Evolutionary conservation across 2,113 vertebrate genomes (phyloP).

Genomic region (Rana temporaria): DNA sequence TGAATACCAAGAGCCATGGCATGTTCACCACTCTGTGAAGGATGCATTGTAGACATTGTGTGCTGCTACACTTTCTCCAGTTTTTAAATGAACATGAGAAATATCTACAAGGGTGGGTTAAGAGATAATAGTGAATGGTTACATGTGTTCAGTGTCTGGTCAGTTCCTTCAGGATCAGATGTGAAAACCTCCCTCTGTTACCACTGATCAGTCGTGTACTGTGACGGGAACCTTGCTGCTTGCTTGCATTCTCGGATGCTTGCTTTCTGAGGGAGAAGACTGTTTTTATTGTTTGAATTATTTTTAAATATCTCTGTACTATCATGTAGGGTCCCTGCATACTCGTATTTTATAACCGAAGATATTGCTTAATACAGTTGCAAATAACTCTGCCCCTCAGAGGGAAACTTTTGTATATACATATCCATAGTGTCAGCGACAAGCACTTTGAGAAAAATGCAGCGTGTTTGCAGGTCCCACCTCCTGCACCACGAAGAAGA

Average conservation of each 20-base stretch:
- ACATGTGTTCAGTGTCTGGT: conserved; percentile 16
- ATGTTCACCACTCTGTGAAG: neutral
- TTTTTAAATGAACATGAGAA: conserved; percentile 11
- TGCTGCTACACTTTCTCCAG: neutral
- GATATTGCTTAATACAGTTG: conserved; percentile 16
- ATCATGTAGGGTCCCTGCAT: conserved; percentile 38
- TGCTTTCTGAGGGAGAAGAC: conserved; percentile 51
- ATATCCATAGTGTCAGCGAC: conserved; percentile 26
- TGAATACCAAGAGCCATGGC: conserved; percentile 18
- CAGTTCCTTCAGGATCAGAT: conserved; percentile 5
- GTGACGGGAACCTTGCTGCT: conserved; percentile 54
- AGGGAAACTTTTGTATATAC: neutral
- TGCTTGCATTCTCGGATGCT: conserved; percentile 32
- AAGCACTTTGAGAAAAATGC: conserved; percentile 31
- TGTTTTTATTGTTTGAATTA: conserved; percentile 44
- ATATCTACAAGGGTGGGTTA: conserved; percentile 14
- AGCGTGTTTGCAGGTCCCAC: conserved; percentile 9
- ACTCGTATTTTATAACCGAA: conserved; percentile 44
- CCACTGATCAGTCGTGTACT: conserved; percentile 34
- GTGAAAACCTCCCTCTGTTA: conserved; percentile 29
- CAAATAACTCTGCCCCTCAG: conserved; percentile 26
- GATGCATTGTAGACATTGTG: conserved; percentile 30
- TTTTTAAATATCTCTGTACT: conserved; percentile 47
- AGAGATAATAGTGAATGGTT: conserved; percentile 17
- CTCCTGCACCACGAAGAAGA: conserved; percentile 11